Percentiles rank a stretch among this genome's conserved stretches.
Evolutionary conservation across 1,140 invertebrate species (phyloP).

Genomic region (Sarcophaga bullata): DNA sequence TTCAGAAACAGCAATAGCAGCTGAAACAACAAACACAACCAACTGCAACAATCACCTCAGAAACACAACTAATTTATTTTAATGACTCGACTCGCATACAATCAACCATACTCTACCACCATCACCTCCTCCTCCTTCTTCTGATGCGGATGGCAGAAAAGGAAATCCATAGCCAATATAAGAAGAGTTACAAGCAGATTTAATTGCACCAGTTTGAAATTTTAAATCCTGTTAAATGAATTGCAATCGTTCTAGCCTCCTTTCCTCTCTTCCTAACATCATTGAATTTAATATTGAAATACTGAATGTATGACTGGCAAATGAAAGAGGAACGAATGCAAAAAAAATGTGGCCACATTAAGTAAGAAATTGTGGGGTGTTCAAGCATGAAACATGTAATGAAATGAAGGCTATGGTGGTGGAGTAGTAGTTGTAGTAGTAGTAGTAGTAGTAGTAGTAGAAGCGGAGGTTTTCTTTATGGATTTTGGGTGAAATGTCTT

Average conservation of each 20-base stretch:
- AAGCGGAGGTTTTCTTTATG: neutral
- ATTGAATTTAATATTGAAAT: neutral
- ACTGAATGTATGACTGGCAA: neutral
- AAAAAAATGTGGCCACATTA: neutral
- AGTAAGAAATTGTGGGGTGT: constrained; percentile 4
- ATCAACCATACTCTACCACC: no score
- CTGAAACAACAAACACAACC: no score
- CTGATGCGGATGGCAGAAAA: neutral
- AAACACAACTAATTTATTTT: no score
- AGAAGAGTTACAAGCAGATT: neutral
- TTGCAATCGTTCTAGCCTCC: neutral
- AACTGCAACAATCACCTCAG: neutral
- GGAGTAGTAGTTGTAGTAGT: no score
- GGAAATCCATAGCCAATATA: neutral
- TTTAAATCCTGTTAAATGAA: constrained; percentile 7
- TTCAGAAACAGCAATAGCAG: neutral
- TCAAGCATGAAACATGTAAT: neutral
- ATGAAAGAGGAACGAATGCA: no score
- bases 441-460: neutral
- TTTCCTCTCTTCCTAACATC: no score
- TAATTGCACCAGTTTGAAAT: neutral
- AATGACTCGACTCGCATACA: no score
- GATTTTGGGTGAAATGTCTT: neutral
- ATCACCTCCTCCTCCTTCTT: no score
- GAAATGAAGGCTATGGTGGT: neutral